A percentile compares a stretch with the other conserved stretches of the same genome.
phyloP scores from a whole-genome alignment of 2,113 vertebrate genomes.

The Petrocephalus zakoni region DNA sequence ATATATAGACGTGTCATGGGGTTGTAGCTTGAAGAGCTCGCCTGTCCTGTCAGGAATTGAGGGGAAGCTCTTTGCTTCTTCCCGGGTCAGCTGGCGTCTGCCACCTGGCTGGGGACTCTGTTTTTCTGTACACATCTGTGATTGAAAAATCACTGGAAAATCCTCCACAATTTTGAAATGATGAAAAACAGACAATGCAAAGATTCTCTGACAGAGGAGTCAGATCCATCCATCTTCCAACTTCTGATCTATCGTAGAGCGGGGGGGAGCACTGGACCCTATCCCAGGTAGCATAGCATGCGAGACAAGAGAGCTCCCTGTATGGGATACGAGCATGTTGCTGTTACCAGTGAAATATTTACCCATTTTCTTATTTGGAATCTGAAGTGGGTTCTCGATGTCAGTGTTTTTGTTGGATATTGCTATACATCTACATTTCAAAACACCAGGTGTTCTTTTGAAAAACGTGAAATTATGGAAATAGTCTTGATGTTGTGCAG shows the following conservation, averaged over 20 bases:
- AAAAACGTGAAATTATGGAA: not conserved
- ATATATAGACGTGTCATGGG: not conserved
- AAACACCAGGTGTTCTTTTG: not conserved
- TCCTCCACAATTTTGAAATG: not conserved
- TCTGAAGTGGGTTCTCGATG: not conserved
- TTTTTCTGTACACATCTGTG: not conserved
- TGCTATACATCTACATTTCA: not conserved
- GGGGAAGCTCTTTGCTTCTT: not conserved
- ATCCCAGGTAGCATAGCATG: not conserved
- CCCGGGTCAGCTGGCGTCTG: not conserved
- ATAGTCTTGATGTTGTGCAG: not conserved
- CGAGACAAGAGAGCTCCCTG: not conserved
- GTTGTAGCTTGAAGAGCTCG: not conserved
- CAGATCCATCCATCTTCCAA: not conserved
- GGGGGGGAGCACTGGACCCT: not conserved
- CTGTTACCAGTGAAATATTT: not conserved
- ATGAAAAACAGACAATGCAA: not conserved
- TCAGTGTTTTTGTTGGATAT: not conserved
- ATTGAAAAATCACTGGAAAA: slow-evolving; percentile 2
- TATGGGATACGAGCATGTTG: not conserved
- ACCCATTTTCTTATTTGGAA: not conserved
- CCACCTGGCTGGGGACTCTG: not conserved
- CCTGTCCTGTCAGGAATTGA: not conserved
- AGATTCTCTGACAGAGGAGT: not conserved
- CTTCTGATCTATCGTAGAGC: not conserved